Base-by-base conservation (phyloP, 1,140 invertebrate species). In the Watersipora subatra region DNA sequence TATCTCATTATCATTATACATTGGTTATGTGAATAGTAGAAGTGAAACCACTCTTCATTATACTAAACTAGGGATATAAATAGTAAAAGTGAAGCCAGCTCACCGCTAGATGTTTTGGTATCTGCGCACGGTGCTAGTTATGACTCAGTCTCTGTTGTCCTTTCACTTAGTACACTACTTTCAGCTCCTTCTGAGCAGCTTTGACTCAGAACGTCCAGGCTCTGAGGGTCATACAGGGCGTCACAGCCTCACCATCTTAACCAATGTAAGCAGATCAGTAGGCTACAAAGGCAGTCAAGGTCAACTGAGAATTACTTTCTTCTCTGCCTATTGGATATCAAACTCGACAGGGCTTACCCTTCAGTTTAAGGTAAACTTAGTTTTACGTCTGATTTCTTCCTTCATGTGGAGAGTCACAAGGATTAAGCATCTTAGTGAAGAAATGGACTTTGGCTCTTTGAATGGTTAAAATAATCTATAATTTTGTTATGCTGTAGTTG, bases 301-400 rank as follows among this genome's bases (percentile, higher is more conserved):
- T 12, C 34, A 46, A n/a, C n/a, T 46, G n/a, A 7, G n/a, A n/a
- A 46, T 46, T n/a, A 46, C 34, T 57, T 72, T 79, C 20, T 78
- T 78, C 67, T 71, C 75, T 63, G 75, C 76, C 0, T 79, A 79
- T 63, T 79, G 77, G 77, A 70, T 79, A 59, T 66, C 77, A 28
- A 79, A 79, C 64, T 78, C 78, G 66, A 77, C 77, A 61, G 75
- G 75, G 29, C 69, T 77, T n/a, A 72, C 73, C 12, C 66, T 79
- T 63, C 86, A 89, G 72, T 83, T 91, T 46, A 87, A 88, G 81
- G 89, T 90, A 80, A 81, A 70, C 73, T 63, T 57, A 22, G 29
- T 22, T 62, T 62, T 26, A 2, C 24, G 24, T 7, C 3, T 15
- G 20, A 2, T 62, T 62, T 62, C 12, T 19, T 26, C n/a, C 28